Base-by-base conservation (phyloP, 2,888 invertebrate species). In the Anoplius nigerrimus region DNA sequence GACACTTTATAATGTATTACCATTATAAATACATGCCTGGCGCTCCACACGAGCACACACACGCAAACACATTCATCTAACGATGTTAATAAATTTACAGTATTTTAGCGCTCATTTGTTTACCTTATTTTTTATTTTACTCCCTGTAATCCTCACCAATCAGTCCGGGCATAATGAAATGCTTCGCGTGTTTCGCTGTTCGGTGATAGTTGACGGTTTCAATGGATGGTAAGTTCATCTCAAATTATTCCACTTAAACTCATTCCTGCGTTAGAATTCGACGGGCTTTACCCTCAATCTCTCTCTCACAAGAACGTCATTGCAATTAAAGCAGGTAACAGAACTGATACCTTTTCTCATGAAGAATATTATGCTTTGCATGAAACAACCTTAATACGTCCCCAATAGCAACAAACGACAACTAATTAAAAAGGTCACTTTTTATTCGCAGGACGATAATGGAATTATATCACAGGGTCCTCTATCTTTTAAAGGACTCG, bases 51-150 rank as follows among this genome's bases (percentile, higher is more conserved):
- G 60, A 51, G 52, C 62, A 66, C 72, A 71, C 43, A 45, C 60
- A 65, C 59, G 61, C 48, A 66, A 61, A 66, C 45, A 66, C 63
- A 69, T 63, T 66, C 56, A 68, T 66, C 60, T 64, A 62, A 56
- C 71, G 83, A 75, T 84, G 78, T 84, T 80, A 86, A 86, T 86
- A 86, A 86, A 86, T 84, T 76, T 81, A 79, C 77, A 86, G 76
- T 82, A 81, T 84, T 82, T 84, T 84, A 81, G 80, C 74, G 77
- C 79, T 68, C 65, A 79, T 77, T 82, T 78, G 76, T 79, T 76
- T 75, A 77, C 75, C 76, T 80, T 77, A 74, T 74, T 80, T 34
- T 83, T 83, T 82, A 78, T 82, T 82, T 84, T 76, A 75, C 62
- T 75, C 80, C 85, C 54, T 71, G 66, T 79, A 73, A 70, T 74